A percentile compares a stretch with the other conserved stretches of the same genome.
phyloP scores from a whole-genome alignment of 2,888 invertebrate genomes.

The Aelia acuminata region DNA sequence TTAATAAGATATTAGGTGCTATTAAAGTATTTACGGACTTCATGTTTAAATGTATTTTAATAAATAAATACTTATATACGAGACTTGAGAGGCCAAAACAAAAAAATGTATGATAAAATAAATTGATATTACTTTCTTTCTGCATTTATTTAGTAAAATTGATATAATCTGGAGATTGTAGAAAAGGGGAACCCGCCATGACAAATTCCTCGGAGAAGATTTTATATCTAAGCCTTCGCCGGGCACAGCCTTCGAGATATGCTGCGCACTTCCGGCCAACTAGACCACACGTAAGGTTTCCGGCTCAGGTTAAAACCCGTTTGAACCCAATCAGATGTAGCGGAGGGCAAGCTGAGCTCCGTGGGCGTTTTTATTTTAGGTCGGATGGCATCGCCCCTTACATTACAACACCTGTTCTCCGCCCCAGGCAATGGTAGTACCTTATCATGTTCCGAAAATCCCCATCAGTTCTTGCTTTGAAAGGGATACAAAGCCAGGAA shows the following conservation, averaged over 20 bases:
- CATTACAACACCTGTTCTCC: not conserved
- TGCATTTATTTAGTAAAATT: too few relatives aligned
- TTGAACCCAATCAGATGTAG: slow-evolving; percentile 31
- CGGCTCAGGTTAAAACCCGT: slow-evolving; percentile 46
- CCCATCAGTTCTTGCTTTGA: not conserved
- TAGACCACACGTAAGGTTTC: slow-evolving; percentile 45
- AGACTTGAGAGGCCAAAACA: too few relatives aligned
- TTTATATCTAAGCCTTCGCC: not conserved
- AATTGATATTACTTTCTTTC: too few relatives aligned
- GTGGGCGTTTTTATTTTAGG: not conserved
- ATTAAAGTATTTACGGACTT: too few relatives aligned
- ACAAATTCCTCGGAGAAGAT: not conserved
- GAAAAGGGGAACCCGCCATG: not conserved
- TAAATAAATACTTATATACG: too few relatives aligned
- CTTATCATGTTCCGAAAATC: not conserved
- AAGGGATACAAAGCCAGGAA: not conserved
- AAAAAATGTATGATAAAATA: too few relatives aligned
- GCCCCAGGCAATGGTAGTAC: not conserved
- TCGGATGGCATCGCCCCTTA: not conserved
- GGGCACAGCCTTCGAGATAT: not conserved
- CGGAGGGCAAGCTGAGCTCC: slow-evolving; percentile 2
- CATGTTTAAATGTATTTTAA: too few relatives aligned
- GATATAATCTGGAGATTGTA: too few relatives aligned
- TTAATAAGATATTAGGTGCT: too few relatives aligned
- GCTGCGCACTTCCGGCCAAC: slow-evolving; percentile 28